These are phyloP conservation scores for Oreochromis niloticus DNA, from an alignment of 2,113 vertebrate species.

Conservation along the genomic window DNA sequence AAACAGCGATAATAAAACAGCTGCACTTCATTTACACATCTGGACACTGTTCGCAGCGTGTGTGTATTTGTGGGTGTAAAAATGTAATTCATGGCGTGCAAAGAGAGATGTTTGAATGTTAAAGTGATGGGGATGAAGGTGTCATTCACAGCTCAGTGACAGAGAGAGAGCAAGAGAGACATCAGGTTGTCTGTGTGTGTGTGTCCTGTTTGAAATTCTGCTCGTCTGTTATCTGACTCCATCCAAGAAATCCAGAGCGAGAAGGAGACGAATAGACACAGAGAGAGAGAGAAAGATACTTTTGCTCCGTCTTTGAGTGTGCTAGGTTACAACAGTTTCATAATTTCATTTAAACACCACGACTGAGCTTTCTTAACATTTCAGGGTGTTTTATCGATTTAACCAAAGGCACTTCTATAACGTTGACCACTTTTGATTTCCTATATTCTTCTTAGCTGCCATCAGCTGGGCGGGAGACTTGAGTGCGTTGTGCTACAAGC, in stretches of 20 bases:
- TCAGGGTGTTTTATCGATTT: background rate
- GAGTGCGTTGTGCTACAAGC: background rate
- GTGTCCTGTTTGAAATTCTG: conserved; percentile 56
- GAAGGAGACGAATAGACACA: background rate
- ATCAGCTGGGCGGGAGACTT: background rate
- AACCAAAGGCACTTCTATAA: background rate
- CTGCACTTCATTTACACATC: conserved; percentile 39
- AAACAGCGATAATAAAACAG: conserved; percentile 39
- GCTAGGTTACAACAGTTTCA: background rate
- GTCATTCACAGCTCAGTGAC: conserved; percentile 65
- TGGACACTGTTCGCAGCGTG: background rate
- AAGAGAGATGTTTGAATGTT: conserved; percentile 49
- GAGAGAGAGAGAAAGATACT: background rate
- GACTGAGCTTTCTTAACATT: background rate
- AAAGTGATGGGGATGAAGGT: conserved; percentile 56
- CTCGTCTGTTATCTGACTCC: conserved; percentile 59
- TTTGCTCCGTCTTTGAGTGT: background rate
- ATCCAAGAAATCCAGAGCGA: conserved; percentile 43
- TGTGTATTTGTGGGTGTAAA: background rate
- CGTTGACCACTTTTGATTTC: background rate
- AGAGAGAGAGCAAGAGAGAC: background rate
- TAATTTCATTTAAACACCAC: background rate
- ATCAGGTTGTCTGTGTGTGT: background rate
- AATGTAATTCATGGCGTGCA: background rate
- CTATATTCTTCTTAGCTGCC: background rate